These are phyloP conservation scores for Burhinus bistriatus DNA, from an alignment of 2,113 vertebrate species.

Conservation along the genomic window DNA sequence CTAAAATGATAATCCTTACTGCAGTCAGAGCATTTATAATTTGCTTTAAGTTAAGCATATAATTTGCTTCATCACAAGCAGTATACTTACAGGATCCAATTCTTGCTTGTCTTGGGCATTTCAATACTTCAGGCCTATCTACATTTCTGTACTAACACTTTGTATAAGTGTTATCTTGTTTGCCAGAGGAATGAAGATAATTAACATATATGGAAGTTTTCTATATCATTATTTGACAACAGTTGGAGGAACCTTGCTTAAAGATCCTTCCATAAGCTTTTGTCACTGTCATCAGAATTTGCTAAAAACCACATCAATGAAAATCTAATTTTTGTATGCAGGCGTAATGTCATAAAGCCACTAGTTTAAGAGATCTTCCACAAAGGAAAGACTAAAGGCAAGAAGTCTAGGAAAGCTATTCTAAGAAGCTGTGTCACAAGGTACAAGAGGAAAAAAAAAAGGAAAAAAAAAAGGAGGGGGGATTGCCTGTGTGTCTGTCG, in stretches of 20 bases:
- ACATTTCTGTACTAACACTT: neutral
- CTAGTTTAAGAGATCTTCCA: neutral
- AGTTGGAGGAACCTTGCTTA: neutral
- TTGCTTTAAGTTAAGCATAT: neutral
- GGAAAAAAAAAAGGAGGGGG: fast-evolving
- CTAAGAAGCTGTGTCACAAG: neutral
- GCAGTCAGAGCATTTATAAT: neutral
- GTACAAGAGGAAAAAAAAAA: neutral
- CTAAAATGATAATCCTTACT: neutral
- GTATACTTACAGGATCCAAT: neutral
- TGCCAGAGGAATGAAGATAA: neutral
- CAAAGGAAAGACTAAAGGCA: neutral
- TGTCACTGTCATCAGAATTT: neutral
- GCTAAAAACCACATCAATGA: neutral
- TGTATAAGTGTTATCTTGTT: neutral
- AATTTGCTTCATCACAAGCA: neutral
- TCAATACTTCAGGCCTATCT: neutral
- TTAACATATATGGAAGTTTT: neutral
- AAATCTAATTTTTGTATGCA: neutral
- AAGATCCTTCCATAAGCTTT: neutral
- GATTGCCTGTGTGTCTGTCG: neutral
- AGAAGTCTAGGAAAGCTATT: neutral
- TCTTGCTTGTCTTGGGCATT: neutral
- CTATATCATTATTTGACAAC: neutral
- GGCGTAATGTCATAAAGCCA: neutral